Base-by-base conservation (phyloP, 2,113 vertebrate genomes). In the Ammospiza nelsoni region DNA sequence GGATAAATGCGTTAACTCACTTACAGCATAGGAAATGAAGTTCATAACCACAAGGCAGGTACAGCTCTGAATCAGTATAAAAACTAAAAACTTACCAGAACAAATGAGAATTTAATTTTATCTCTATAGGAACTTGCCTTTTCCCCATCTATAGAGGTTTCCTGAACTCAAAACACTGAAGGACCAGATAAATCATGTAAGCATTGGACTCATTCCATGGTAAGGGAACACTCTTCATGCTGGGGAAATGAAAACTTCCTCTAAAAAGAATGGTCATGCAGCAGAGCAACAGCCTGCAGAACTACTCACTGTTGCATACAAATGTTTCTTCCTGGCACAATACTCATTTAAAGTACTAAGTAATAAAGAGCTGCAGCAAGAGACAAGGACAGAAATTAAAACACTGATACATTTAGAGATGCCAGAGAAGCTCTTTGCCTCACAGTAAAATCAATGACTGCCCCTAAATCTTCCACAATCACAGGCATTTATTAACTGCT, bases 211-310 rank as follows among this genome's bases (percentile, higher is more conserved):
- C 39, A 20, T 54, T 74, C 73, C 4, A 2, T 7, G 27, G 59
- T 27, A 83, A 69, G 51, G 52, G 57, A 87, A 89, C 46, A 31
- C 65, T 41, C 44, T 61, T 75, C 33, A 57, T 28, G 48, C 24
- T 77, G 39, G 48, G 24, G 35, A 51, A 52, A 87, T 67, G 33
- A 75, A 76, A 95, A 94, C 62, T 89, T 89, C 48, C 92, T 85
- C 66, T 82, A 52, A 92, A 75, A 91, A 61, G 66, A 87, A 94
- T 33, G 48, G 71, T 52, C 71, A 82, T 48, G 48, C 75, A 92
- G 91, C 85, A 88, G 48, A 83, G 90, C 78, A 92, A 87, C 54
- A 86, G 93, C 75, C 87, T 91, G 81, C 84, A 93, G 82, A 91
- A 84, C 74, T 51, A 87, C 62, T 84, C 74, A 91, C 37, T 93